Base-by-base conservation (phyloP, 2,113 vertebrate genomes). In the Mustela lutreola region DNA sequence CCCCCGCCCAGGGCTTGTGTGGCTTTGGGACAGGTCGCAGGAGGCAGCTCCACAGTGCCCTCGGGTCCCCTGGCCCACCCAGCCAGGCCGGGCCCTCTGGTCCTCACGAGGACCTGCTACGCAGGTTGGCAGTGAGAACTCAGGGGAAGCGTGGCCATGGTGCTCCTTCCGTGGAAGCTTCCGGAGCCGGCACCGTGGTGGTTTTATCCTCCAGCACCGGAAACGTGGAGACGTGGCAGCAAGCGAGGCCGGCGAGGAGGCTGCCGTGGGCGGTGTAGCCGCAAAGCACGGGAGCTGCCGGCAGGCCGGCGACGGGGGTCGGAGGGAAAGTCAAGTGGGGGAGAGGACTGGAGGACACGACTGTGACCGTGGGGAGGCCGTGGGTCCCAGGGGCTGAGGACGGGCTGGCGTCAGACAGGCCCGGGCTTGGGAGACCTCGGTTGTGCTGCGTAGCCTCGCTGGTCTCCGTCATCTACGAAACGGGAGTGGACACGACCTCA, bases 311-410 rank as follows among this genome's bases (percentile, higher is more conserved):
- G 50, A 7, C 4, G 12, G 9, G 9, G 42, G 22, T 4, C 39
- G 0, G 7, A 1, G 0, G 0, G 42, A 5, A 1, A 0, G 1
- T 1, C 2, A 9, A 22, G 53, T 6, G 5, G 50, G 42, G 58
- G 39, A 11, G 18, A 1, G 2, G 11, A 14, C 18, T 7, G 11
- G 75, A 6, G 62, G 10, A 7, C 5, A 26, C 0, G 4, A 7
- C 28, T 0, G 2, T 12, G 62, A 4, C 5, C 1, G 5, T 31
- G 2, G 1, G 1, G 75, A 8, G 31, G 14, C 26, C 0, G 11
- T 12, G 45, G 75, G 0, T 45, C 7, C 28, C 33, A 0, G 31
- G 39, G 3, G 48, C 36, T 0, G 11, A 50, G 81, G 33, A 45
- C 0, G 16, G 14, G 33, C 1, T 0, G 60, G 73, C 0, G 15